phyloP scores from a whole-genome alignment of 2,113 vertebrate species.

The human (Homo sapiens) region DNA sequence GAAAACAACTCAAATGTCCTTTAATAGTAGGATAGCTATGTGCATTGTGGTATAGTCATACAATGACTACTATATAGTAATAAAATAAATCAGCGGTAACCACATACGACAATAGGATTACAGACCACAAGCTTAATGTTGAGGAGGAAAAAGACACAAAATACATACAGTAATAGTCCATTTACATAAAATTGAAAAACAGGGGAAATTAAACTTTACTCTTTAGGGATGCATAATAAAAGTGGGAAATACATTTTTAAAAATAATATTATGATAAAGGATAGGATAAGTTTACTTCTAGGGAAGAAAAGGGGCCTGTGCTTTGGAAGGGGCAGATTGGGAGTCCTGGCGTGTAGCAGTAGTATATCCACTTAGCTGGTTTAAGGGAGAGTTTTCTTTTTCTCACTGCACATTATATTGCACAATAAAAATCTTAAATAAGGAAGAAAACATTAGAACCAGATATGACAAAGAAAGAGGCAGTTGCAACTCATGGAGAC shows the following conservation, averaged over 20 bases:
- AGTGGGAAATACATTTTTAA: not conserved
- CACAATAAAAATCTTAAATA: not conserved
- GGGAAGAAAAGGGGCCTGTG: not conserved
- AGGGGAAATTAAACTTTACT: not conserved
- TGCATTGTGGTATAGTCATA: not conserved
- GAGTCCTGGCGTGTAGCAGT: rapidly evolving
- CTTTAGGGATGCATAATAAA: not conserved
- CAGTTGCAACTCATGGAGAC: no score
- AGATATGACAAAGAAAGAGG: not conserved
- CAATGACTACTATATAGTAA: not conserved
- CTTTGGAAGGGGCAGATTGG: not conserved
- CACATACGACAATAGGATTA: not conserved
- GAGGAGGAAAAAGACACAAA: not conserved
- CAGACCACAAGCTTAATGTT: not conserved
- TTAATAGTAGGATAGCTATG: not conserved
- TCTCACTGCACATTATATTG: not conserved
- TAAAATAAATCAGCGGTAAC: not conserved
- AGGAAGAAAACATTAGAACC: not conserved
- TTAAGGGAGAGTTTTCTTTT: not conserved
- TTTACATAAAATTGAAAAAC: not conserved
- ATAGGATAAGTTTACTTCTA: not conserved
- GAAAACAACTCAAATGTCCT: not conserved
- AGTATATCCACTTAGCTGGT: not conserved
- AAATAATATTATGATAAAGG: not conserved
- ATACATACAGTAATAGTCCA: not conserved